These are phyloP conservation scores for Exephanes ischioxanthus DNA, from an alignment of 2,888 invertebrate genomes.

Conservation along the genomic window DNA sequence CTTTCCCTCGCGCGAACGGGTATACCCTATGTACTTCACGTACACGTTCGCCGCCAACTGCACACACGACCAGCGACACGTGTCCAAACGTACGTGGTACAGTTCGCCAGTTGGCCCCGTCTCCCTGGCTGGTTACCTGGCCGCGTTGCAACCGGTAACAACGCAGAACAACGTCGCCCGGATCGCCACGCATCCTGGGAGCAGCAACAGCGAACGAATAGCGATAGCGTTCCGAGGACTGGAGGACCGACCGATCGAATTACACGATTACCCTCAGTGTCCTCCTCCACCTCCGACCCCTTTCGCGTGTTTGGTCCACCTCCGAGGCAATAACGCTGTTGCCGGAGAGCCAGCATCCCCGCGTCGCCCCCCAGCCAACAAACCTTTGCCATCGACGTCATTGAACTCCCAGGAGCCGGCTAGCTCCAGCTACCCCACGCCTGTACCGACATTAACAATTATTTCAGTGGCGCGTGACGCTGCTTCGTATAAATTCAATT, in stretches of 20 bases:
- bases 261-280: slow-evolving; percentile 53
- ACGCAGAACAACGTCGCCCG: slow-evolving; percentile 23
- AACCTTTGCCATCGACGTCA: slow-evolving; percentile 45
- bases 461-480: slow-evolving; percentile 45
- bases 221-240: slow-evolving; percentile 29
- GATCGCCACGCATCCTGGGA: background rate
- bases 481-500: slow-evolving; percentile 40
- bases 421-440: slow-evolving; percentile 26
- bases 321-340: slow-evolving; percentile 6
- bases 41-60: background rate
- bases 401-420: slow-evolving; percentile 17
- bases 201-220: slow-evolving; percentile 33
- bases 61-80: slow-evolving; percentile 1
- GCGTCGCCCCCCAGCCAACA: background rate
- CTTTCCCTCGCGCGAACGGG: background rate
- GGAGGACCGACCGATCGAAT: slow-evolving; percentile 56
- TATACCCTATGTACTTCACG: background rate
- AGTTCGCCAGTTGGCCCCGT: background rate
- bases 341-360: slow-evolving; percentile 6
- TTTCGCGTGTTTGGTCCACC: slow-evolving; percentile 14
- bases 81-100: slow-evolving; percentile 10
- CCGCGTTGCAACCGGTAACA: slow-evolving; percentile 6
- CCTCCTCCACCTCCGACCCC: slow-evolving; percentile 22
- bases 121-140: slow-evolving; percentile 15
- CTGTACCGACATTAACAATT: slow-evolving; percentile 47